These are phyloP conservation scores for Morone chrysops DNA, from an alignment of 2,113 vertebrate genomes.

Conservation along the genomic window DNA sequence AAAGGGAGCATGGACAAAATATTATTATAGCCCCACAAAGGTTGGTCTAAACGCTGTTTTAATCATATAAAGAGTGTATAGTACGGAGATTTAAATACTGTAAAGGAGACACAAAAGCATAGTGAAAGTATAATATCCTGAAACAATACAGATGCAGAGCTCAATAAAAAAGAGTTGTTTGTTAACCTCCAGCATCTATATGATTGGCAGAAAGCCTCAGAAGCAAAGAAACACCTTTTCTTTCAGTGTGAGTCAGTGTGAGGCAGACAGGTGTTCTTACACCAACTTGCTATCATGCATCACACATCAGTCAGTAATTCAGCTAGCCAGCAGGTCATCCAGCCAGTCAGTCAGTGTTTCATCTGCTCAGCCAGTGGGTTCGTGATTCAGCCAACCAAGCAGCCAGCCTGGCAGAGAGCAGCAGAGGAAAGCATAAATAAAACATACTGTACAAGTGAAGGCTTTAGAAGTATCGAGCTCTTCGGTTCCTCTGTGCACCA, in stretches of 20 bases:
- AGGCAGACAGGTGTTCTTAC: conserved; percentile 15
- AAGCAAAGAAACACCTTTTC: conserved; percentile 16
- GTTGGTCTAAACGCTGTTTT: not conserved
- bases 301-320: conserved; percentile 20
- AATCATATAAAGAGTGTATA: not conserved
- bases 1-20: not conserved
- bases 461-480: conserved; percentile 61
- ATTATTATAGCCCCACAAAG: not conserved
- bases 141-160: not conserved
- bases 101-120: not conserved
- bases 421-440: conserved; percentile 62
- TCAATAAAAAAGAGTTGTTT: not conserved
- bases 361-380: conserved; percentile 33
- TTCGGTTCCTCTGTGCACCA: conserved; percentile 39
- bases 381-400: conserved; percentile 28
- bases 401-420: conserved; percentile 25
- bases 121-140: not conserved
- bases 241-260: conserved; percentile 4
- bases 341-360: conserved; percentile 29
- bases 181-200: not conserved
- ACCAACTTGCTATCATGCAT: not conserved
- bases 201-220: conserved; percentile 19
- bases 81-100: not conserved
- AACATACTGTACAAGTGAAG: conserved; percentile 60
- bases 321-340: conserved; percentile 11